A percentile compares a stretch with the other conserved stretches of the same genome.
Evolutionary conservation across 2,888 invertebrate genomes (phyloP).

Genomic region (Caenorhabditis sp.): DNA sequence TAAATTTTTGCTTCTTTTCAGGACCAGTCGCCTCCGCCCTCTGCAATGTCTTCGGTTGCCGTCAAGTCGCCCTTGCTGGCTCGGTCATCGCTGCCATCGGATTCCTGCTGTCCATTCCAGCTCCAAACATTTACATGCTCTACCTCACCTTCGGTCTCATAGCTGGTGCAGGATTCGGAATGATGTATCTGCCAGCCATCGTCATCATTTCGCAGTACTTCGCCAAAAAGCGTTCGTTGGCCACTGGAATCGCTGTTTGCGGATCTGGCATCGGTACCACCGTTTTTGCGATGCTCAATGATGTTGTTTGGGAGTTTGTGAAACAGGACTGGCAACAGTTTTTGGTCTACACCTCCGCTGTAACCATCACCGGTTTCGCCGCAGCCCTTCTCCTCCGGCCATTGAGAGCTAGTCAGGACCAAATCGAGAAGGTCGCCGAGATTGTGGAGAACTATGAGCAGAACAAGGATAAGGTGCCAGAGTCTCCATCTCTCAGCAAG

Average conservation of each 20-base stretch:
- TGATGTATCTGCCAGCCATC: slow-evolving; percentile 97
- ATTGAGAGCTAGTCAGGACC: slow-evolving; percentile 74
- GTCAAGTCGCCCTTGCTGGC: slow-evolving; percentile 92
- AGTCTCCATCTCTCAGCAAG: slow-evolving; percentile 64
- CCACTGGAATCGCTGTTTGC: slow-evolving; percentile 94
- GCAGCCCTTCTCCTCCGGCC: slow-evolving; percentile 92
- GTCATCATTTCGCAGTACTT: slow-evolving; percentile 98
- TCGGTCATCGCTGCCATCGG: slow-evolving; percentile 88
- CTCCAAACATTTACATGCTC: slow-evolving; percentile 86
- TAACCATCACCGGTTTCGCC: slow-evolving; percentile 91
- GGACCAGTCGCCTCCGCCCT: slow-evolving; percentile 96
- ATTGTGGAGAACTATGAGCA: slow-evolving; percentile 76
- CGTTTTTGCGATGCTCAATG: slow-evolving; percentile 88
- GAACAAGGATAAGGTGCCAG: slow-evolving; percentile 49
- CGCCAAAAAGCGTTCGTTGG: slow-evolving; percentile 93
- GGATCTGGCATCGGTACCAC: slow-evolving; percentile 97
- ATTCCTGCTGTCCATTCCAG: slow-evolving; percentile 90
- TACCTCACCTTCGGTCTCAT: slow-evolving; percentile 95
- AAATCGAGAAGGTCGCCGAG: slow-evolving; percentile 79
- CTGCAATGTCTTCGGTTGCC: slow-evolving; percentile 96
- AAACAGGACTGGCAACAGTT: slow-evolving; percentile 90
- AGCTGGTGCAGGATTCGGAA: slow-evolving; percentile 94
- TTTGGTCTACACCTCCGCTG: slow-evolving; percentile 90
- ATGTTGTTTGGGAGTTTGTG: slow-evolving; percentile 72
- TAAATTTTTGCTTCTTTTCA: too few relatives aligned